These are phyloP conservation scores for Eremobia ochroleuca DNA, from an alignment of 2,888 invertebrate species.

Conservation along the genomic window DNA sequence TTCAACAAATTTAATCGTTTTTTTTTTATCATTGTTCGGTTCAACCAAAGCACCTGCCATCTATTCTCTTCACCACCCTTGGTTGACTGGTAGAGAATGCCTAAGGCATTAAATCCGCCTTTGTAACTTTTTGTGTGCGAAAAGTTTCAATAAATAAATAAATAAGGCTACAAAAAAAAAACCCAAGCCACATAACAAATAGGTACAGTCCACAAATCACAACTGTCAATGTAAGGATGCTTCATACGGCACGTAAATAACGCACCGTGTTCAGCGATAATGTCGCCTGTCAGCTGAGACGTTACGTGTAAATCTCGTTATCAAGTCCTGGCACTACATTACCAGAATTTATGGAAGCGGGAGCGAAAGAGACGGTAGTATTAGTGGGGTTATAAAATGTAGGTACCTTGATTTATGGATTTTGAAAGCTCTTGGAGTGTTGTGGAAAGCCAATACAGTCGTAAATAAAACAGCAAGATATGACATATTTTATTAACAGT, in stretches of 20 bases:
- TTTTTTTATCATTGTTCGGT: too few species aligned
- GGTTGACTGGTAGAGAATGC: too few species aligned
- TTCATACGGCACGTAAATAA: conserved; percentile 54
- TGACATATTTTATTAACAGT: neutral
- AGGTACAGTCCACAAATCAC: conserved; percentile 43
- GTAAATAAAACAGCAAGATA: neutral
- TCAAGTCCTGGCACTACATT: conserved; percentile 62
- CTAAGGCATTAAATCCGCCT: too few species aligned
- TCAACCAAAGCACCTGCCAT: too few species aligned
- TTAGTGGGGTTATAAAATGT: conserved; percentile 24
- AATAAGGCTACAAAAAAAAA: conserved; percentile 1
- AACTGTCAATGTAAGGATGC: conserved; percentile 37
- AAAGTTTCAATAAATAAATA: too few species aligned
- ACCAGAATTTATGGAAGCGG: conserved; percentile 56
- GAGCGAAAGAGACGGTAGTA: conserved; percentile 31
- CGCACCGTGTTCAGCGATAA: conserved; percentile 40
- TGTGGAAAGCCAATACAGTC: neutral
- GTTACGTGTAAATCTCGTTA: conserved; percentile 64
- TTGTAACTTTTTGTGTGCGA: too few species aligned
- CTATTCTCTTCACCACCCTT: too few species aligned
- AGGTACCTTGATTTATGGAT: neutral
- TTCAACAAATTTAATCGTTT: too few species aligned
- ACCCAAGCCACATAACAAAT: neutral
- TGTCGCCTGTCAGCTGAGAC: conserved; percentile 46
- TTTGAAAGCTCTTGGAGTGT: conserved; percentile 7